Percentiles rank a stretch among this genome's conserved stretches.
Conservation (phyloP, 1,140 invertebrate species). For the Plutomurus gul region DNA sequence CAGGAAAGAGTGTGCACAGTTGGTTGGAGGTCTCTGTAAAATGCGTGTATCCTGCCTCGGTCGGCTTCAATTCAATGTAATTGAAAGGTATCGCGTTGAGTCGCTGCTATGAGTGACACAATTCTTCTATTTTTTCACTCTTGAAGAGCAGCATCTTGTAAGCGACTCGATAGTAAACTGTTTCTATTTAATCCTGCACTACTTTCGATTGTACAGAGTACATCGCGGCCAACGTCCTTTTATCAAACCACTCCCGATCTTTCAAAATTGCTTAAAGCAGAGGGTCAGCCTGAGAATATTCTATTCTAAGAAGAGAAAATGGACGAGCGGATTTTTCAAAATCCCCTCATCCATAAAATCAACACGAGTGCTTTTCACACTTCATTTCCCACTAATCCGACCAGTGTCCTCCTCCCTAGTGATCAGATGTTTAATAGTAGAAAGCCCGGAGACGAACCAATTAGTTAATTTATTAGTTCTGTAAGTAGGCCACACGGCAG, state of each 20-base stretch:
- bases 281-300: too few relatives aligned
- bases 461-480: background rate
- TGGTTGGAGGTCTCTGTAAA: background rate
- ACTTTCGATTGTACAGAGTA: too few relatives aligned
- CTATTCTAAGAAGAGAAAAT: too few relatives aligned
- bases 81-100: conserved; percentile 1
- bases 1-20: conserved; percentile 4
- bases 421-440: conserved; percentile 3
- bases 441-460: background rate
- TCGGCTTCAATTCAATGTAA: background rate
- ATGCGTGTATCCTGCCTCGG: background rate
- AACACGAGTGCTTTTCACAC: background rate
- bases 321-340: too few relatives aligned
- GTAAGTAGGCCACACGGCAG: conserved; percentile 8
- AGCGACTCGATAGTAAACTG: too few relatives aligned
- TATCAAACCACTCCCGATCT: too few relatives aligned
- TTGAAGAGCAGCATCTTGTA: too few relatives aligned
- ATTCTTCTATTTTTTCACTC: background rate
- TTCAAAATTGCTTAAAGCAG: too few relatives aligned
- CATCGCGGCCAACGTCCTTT: too few relatives aligned
- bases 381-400: conserved; percentile 10
- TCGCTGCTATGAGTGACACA: conserved; percentile 1
- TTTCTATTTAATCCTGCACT: too few relatives aligned
- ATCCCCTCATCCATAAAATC: conserved; percentile 26
- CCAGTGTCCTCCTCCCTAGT: too few relatives aligned